Conservation (phyloP, 2,888 invertebrate genomes). For the Ferrisia virgata region DNA sequence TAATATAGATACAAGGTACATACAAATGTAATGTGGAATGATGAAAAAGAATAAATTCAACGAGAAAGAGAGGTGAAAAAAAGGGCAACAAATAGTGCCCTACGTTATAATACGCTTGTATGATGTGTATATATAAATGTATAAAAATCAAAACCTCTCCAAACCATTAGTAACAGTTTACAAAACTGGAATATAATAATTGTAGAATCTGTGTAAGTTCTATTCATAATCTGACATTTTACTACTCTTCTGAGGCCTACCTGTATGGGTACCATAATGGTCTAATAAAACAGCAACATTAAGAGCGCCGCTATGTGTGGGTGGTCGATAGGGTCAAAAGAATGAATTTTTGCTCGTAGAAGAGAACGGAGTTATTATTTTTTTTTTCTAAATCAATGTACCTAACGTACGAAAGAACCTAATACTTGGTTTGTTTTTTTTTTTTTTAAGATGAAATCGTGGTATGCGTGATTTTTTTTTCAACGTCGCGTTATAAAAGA, state of each 20-base stretch:
- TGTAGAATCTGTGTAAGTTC: conserved; percentile 22
- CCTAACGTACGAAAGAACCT: too few relatives aligned
- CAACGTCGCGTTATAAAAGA: too few relatives aligned
- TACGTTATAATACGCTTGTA: too few relatives aligned
- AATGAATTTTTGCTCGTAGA: background rate
- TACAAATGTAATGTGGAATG: too few relatives aligned
- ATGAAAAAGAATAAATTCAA: too few relatives aligned
- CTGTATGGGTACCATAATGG: conserved; percentile 37
- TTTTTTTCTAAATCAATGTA: too few relatives aligned
- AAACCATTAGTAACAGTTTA: conserved; percentile 34
- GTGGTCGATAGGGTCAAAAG: conserved; percentile 37
- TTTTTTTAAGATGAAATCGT: too few relatives aligned
- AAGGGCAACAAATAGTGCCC: background rate
- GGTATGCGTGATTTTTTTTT: too few relatives aligned
- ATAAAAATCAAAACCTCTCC: conserved; percentile 21
- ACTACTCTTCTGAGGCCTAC: conserved; percentile 37
- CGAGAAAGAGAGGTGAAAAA: background rate
- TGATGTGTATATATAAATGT: background rate
- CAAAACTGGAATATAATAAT: conserved; percentile 37
- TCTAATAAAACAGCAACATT: conserved; percentile 36
- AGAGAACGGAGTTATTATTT: background rate
- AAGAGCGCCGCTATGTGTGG: conserved; percentile 38
- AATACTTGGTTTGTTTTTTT: too few relatives aligned
- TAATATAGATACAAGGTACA: too few relatives aligned
- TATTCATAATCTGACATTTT: conserved; percentile 40